Percentiles rank a stretch among this genome's conserved stretches.
Conservation (phyloP, 1,140 invertebrate species). For the Cyrtorhinus lividipennis region DNA sequence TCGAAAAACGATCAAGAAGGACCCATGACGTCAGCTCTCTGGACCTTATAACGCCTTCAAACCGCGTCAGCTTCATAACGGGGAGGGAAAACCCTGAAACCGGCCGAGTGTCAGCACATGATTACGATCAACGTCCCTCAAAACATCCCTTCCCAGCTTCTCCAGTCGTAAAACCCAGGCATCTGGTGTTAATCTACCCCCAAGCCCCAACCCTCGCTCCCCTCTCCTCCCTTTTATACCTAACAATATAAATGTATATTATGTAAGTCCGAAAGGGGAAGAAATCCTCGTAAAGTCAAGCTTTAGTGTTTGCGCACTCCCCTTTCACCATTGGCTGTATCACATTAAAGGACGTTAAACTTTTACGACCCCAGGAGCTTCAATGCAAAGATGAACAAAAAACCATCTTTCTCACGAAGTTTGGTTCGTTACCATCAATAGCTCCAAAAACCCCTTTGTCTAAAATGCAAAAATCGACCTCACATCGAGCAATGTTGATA, state of each 20-base stretch:
- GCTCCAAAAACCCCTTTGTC: no score
- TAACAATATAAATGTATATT: conserved; percentile 17
- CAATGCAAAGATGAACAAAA: neutral
- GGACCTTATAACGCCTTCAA: neutral
- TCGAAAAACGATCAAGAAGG: neutral
- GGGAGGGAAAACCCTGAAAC: no score
- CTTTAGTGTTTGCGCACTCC: conserved; percentile 9
- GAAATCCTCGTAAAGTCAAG: conserved; percentile 1
- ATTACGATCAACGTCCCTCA: conserved; percentile 6
- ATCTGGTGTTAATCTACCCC: conserved; percentile 13
- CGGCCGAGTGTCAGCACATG: conserved; percentile 5
- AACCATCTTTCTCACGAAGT: conserved; percentile 1
- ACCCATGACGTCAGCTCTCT: neutral
- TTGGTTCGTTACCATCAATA: no score
- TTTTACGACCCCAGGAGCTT: conserved; percentile 9
- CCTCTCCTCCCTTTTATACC: neutral
- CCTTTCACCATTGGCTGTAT: conserved; percentile 5
- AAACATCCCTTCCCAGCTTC: conserved; percentile 4
- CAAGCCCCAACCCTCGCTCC: no score
- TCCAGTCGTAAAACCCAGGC: conserved; percentile 11
- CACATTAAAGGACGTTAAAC: conserved; percentile 10
- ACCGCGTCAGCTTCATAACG: conserved; percentile 1
- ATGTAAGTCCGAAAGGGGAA: conserved; percentile 7
- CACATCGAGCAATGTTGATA: no score
- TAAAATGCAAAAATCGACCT: no score